Percentiles rank a stretch among this genome's conserved stretches.
These are phyloP conservation scores for Eupithecia subumbrata DNA, from an alignment of 2,888 invertebrate genomes.

Conservation along the genomic window DNA sequence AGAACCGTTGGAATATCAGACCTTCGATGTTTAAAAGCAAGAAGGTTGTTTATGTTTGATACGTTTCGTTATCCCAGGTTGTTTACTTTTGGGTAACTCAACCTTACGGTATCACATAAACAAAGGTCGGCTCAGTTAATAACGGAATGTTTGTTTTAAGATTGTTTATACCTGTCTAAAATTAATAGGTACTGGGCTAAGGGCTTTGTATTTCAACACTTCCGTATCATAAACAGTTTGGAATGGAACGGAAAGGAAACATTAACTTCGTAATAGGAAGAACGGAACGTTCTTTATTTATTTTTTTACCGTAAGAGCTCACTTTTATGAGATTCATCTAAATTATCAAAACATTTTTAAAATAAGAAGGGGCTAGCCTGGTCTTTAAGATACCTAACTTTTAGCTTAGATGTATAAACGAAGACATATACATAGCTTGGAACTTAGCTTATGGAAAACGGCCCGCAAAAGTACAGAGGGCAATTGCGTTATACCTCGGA, in stretches of 20 bases:
- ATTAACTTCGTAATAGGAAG: constrained; percentile 10
- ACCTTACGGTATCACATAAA: constrained; percentile 37
- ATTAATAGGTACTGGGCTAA: constrained; percentile 32
- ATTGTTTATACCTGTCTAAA: constrained; percentile 35
- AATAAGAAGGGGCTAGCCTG: neutral
- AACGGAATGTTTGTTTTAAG: constrained; percentile 39
- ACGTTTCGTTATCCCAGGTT: constrained; percentile 36
- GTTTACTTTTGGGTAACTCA: constrained; percentile 38
- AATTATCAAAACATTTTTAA: neutral
- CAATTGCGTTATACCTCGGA: constrained; percentile 3
- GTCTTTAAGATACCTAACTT: neutral
- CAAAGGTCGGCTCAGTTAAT: constrained; percentile 38
- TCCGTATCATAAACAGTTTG: constrained; percentile 33
- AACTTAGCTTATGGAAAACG: neutral
- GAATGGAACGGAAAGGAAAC: constrained; percentile 22
- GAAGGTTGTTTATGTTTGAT: constrained; percentile 28
- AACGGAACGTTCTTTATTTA: constrained; percentile 3
- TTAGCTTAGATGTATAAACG: neutral
- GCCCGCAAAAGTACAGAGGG: neutral
- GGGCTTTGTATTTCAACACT: constrained; percentile 43
- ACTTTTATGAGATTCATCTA: neutral
- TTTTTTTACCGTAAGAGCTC: neutral
- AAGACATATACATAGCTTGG: neutral
- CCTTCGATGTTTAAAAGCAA: constrained; percentile 16
- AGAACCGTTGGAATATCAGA: neutral